Conservation (phyloP, 1,140 invertebrate genomes). For the Tetramorium alpestre region DNA sequence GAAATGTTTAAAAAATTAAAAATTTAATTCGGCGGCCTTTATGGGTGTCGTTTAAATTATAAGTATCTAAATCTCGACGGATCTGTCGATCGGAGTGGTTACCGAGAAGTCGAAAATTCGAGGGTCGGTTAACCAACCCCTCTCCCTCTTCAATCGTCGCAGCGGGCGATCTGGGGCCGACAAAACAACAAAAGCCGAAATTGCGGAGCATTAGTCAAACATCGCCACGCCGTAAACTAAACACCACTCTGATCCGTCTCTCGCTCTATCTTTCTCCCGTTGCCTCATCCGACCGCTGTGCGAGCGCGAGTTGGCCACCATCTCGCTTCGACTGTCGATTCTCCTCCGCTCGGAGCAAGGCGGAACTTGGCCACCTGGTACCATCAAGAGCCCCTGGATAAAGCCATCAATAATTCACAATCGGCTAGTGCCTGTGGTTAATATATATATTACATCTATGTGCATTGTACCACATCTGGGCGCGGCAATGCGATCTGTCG, state of each 20-base stretch:
- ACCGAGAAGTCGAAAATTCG: slow-evolving; percentile 44
- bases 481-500: slow-evolving; percentile 63
- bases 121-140: slow-evolving; percentile 72
- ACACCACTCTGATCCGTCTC: slow-evolving; percentile 30
- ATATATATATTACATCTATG: slow-evolving; percentile 64
- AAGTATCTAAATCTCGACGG: slow-evolving; percentile 58
- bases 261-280: background rate
- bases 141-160: slow-evolving; percentile 52
- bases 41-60: background rate
- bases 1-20: background rate
- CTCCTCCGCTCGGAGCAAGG: slow-evolving; percentile 47
- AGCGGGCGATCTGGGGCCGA: slow-evolving; percentile 64
- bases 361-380: slow-evolving; percentile 77
- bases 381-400: slow-evolving; percentile 73
- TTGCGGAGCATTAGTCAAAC: slow-evolving; percentile 78
- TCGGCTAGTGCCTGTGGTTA: slow-evolving; percentile 69
- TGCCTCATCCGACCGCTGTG: background rate
- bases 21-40: background rate
- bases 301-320: slow-evolving; percentile 19
- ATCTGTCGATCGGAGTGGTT: slow-evolving; percentile 54
- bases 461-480: slow-evolving; percentile 72
- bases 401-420: slow-evolving; percentile 80
- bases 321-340: slow-evolving; percentile 58
- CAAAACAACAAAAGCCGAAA: slow-evolving; percentile 74
- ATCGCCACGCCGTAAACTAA: slow-evolving; percentile 77